Percentiles rank a stretch among this genome's conserved stretches.
Conservation (phyloP, 1,140 invertebrate genomes). For the Drosophila lacteicornis region DNA sequence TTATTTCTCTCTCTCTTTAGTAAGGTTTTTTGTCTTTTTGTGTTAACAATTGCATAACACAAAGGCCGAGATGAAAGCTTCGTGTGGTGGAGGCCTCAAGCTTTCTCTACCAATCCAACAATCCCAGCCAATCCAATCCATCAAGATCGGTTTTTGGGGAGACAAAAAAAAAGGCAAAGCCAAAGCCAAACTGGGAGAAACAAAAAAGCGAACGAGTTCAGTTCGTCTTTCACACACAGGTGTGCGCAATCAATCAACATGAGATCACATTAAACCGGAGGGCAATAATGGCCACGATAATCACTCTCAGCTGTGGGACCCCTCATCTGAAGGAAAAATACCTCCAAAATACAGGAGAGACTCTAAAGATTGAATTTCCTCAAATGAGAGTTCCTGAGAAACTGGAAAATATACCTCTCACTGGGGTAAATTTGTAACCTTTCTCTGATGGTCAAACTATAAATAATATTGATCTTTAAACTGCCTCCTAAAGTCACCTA, state of each 20-base stretch:
- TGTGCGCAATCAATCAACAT: conserved; percentile 82
- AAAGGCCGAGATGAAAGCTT: conserved; percentile 50
- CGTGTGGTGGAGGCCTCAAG: conserved; percentile 21
- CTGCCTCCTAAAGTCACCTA: too few species aligned
- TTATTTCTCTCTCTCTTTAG: conserved; percentile 25
- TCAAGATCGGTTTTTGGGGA: conserved; percentile 57
- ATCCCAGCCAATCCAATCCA: conserved; percentile 48
- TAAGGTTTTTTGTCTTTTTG: background rate
- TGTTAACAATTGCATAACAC: conserved; percentile 52
- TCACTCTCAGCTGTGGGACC: conserved; percentile 53
- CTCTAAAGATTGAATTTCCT: background rate
- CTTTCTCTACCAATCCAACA: conserved; percentile 40
- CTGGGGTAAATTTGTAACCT: background rate
- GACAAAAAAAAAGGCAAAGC: conserved; percentile 18
- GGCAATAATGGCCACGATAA: conserved; percentile 78
- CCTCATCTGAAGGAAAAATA: conserved; percentile 1
- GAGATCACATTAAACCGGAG: conserved; percentile 79
- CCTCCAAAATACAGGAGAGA: conserved; percentile 17
- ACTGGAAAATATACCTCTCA: background rate
- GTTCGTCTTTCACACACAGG: conserved; percentile 74
- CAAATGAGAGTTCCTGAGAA: too few species aligned
- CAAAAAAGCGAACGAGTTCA: conserved; percentile 49
- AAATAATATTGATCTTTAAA: too few species aligned
- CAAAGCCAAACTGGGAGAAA: conserved; percentile 26
- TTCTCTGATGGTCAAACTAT: background rate